Evolutionary conservation across 2,888 invertebrate genomes (phyloP).

Genomic region (Sarcophaga carnaria): DNA sequence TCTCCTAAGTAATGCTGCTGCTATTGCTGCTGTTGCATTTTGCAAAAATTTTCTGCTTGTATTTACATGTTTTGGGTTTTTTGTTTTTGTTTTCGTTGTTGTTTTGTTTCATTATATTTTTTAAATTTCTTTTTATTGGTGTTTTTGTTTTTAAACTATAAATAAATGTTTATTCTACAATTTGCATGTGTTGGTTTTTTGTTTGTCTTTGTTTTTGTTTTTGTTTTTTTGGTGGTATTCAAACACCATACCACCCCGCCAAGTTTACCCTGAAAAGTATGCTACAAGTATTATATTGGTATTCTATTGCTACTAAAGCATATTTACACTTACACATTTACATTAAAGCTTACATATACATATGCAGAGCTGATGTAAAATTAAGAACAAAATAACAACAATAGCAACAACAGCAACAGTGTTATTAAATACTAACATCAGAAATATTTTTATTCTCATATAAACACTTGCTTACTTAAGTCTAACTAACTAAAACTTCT

Average conservation of each 20-base stretch:
- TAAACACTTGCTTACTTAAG: background rate
- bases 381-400: background rate
- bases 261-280: slow-evolving; percentile 22
- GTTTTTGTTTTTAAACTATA: slow-evolving; percentile 55
- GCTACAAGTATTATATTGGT: slow-evolving; percentile 33
- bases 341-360: background rate
- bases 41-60: slow-evolving; percentile 5
- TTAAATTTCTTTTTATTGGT: slow-evolving; percentile 23
- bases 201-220: background rate
- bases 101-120: slow-evolving; percentile 4
- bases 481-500: background rate
- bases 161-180: slow-evolving; percentile 66
- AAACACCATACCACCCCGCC: slow-evolving; percentile 1
- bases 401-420: background rate
- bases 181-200: slow-evolving; percentile 44
- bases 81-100: background rate
- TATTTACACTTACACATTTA: slow-evolving; percentile 19
- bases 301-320: background rate
- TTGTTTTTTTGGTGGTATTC: too few species aligned
- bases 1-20: background rate
- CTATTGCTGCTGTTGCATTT: background rate
- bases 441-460: background rate
- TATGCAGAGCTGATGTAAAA: background rate
- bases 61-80: background rate
- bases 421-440: background rate